Percentiles rank a stretch among this genome's conserved stretches.
These are phyloP conservation scores for Agrotis clavis DNA, from an alignment of 2,888 invertebrate genomes.

Conservation along the genomic window DNA sequence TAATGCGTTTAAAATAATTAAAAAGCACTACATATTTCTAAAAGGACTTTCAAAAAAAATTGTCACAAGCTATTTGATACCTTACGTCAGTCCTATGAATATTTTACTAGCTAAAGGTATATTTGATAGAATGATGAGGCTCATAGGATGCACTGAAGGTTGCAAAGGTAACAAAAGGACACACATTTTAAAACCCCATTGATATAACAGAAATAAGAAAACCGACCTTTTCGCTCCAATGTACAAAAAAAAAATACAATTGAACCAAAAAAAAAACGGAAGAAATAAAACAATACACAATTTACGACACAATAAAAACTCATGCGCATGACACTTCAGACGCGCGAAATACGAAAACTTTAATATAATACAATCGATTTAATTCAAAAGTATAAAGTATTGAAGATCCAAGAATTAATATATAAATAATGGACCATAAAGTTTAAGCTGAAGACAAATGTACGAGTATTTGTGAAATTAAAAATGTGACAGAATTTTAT, in stretches of 20 bases:
- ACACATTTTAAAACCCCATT: conserved; percentile 6
- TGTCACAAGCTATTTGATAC: too few species aligned
- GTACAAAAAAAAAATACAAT: conserved; percentile 26
- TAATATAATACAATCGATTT: conserved; percentile 63
- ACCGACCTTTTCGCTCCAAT: conserved; percentile 40
- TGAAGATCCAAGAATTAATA: conserved; percentile 58
- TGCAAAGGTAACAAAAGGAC: too few species aligned
- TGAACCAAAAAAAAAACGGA: conserved; percentile 36
- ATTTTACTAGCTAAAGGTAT: too few species aligned
- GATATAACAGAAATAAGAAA: conserved; percentile 13
- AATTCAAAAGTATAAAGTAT: conserved; percentile 58
- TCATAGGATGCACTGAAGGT: too few species aligned
- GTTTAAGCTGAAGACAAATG: conserved; percentile 58
- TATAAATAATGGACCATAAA: conserved; percentile 60
- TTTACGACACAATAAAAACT: conserved; percentile 57
- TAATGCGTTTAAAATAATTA: too few species aligned
- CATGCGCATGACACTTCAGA: conserved; percentile 55
- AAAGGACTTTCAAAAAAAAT: too few species aligned
- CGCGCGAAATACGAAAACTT: conserved; percentile 51
- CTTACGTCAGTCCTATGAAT: too few species aligned
- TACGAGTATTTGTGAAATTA: conserved; percentile 57
- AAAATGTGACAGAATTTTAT: conserved; percentile 54
- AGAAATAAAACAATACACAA: conserved; percentile 58
- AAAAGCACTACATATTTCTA: too few species aligned
- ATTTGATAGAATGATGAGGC: too few species aligned